Evolutionary conservation across 2,888 invertebrate genomes (phyloP).

Genomic region (Dioctria linearis): DNA sequence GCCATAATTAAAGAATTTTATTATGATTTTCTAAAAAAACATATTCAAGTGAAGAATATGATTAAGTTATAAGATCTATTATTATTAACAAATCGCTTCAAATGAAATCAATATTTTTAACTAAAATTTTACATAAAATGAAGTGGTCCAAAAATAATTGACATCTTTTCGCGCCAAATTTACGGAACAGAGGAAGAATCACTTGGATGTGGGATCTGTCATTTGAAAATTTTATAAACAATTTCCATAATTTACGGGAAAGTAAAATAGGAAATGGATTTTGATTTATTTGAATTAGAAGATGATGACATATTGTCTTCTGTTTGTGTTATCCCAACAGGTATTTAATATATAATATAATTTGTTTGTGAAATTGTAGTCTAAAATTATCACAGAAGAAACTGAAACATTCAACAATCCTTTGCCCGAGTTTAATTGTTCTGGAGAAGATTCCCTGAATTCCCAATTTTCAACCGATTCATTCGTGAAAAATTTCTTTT

Average conservation of each 20-base stretch:
- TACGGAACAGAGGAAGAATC: not conserved
- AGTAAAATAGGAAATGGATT: conserved; percentile 63
- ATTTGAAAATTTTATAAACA: too few species aligned
- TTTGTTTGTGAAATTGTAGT: not conserved
- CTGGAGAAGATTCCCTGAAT: conserved; percentile 64
- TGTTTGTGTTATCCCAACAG: conserved; percentile 64
- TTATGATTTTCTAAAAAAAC: too few species aligned
- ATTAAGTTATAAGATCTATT: too few species aligned
- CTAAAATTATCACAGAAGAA: conserved; percentile 51
- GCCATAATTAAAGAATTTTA: too few species aligned
- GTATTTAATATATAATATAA: conserved; percentile 55
- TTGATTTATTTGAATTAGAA: conserved; percentile 69
- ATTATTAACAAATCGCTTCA: too few species aligned
- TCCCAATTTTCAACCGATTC: conserved; percentile 63
- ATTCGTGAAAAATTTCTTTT: conserved; percentile 65
- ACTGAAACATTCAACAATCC: conserved; percentile 55
- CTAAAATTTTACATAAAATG: too few species aligned
- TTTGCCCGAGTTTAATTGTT: conserved; percentile 67
- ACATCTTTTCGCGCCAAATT: conserved; percentile 32
- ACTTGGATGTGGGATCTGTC: too few species aligned
- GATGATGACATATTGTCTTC: conserved; percentile 67
- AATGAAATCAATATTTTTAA: too few species aligned
- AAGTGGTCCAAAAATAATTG: too few species aligned
- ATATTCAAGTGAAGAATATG: too few species aligned
- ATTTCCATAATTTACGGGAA: too few species aligned